Evolutionary conservation across 2,888 invertebrate species (phyloP), one percentile per base, ranked within the genome.

Genomic region (Napeogenes inachia): DNA sequence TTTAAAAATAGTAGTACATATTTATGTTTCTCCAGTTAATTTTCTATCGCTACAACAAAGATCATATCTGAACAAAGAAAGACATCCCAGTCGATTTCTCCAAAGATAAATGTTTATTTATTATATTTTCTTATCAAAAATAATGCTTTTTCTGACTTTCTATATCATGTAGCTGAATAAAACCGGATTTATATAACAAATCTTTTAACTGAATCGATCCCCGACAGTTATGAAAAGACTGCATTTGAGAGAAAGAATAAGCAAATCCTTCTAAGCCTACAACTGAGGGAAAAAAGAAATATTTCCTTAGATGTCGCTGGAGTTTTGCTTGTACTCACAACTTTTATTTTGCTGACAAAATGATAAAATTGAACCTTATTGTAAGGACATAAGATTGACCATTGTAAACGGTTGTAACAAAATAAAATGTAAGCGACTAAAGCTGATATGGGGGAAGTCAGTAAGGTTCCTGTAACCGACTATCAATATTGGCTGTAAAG

Each of bases 401-500:
- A 70, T 73, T 32, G 56, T 13, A 45, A 61, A 30, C 65, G 13
- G 8, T 60, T 62, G 59, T n/a, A 45, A 50, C 30, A 56, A n/a
- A 35, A 30, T 54, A 13, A 61, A 67, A 68, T 63, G 63, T 69
- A 70, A 69, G 67, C 69, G 59, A 60, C 72, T 66, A 67, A 69
- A 70, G 69, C 67, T 73, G 74, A 73, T 75, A 74, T 73, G 75
- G 84, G 85, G 85, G 81, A 80, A 72, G 81, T 81, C 82, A 78
- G 76, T 70, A 75, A 68, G 72, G 74, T 72, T 75, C 73, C 80
- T 87, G 88, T 88, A 88, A 84, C 79, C 85, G 84, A 80, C 88
- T 88, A 88, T 88, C 89, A 88, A 88, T 89, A 87, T 87, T 82
- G 78, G 73, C 73, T 83, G 79, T 81, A 86, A 86, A 85, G 78